Evolutionary conservation across 1,140 invertebrate genomes (phyloP).

Genomic region (Nilaparvata lugens): DNA sequence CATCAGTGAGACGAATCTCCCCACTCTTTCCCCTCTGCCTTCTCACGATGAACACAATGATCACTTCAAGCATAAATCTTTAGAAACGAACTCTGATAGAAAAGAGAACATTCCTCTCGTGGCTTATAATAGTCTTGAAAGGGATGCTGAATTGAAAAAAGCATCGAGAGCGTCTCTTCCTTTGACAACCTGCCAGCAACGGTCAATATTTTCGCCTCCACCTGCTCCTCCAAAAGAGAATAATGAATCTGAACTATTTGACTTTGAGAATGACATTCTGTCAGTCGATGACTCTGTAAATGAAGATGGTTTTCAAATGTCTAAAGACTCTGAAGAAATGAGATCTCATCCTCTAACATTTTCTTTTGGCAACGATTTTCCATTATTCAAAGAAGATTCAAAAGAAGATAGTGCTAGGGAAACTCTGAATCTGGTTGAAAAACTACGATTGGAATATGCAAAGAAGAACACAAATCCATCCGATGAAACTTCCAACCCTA

Average conservation of each 20-base stretch:
- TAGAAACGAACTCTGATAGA: constrained; percentile 19
- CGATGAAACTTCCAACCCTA: constrained; percentile 20
- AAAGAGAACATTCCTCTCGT: constrained; percentile 5
- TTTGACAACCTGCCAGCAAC: constrained; percentile 36
- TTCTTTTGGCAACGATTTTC: constrained; percentile 49
- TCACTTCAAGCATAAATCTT: too few relatives aligned
- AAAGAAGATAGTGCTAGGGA: constrained; percentile 65
- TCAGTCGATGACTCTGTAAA: constrained; percentile 47
- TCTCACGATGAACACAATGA: constrained; percentile 1
- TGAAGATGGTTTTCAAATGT: constrained; percentile 51
- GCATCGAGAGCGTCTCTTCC: constrained; percentile 22
- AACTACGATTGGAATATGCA: constrained; percentile 56
- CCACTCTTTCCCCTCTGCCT: constrained; percentile 10
- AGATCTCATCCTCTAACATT: constrained; percentile 47
- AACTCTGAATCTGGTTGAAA: constrained; percentile 68
- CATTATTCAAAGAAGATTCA: constrained; percentile 62
- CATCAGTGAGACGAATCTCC: background rate
- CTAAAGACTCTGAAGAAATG: constrained; percentile 47
- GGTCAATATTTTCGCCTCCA: constrained; percentile 62
- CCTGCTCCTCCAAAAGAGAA: constrained; percentile 52
- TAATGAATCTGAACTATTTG: constrained; percentile 46
- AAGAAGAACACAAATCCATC: constrained; percentile 48
- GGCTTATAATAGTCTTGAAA: constrained; percentile 16
- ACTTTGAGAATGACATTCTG: constrained; percentile 55
- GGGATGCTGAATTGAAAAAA: constrained; percentile 24